phyloP scores from a whole-genome alignment of 2,113 vertebrate species.

The Ranitomeya imitator region DNA sequence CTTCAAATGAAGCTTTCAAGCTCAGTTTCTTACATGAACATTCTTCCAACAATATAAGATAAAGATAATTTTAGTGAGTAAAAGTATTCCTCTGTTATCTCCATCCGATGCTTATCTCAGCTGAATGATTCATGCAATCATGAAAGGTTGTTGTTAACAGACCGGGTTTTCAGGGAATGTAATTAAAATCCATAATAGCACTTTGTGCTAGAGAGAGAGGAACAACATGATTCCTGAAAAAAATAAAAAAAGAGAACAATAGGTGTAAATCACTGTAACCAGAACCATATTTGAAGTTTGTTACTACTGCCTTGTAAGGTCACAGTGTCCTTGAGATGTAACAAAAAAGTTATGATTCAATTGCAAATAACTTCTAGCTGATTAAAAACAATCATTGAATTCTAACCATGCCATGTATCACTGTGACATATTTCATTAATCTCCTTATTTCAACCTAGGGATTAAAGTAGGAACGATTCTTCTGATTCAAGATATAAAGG shows the following conservation, averaged over 20 bases:
- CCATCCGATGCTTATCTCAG: slow-evolving; percentile 51
- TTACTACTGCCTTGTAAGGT: slow-evolving; percentile 58
- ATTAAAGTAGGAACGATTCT: slow-evolving; percentile 61
- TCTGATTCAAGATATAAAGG: slow-evolving; percentile 60
- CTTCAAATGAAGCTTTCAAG: slow-evolving; percentile 41
- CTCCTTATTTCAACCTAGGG: slow-evolving; percentile 61
- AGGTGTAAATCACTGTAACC: slow-evolving; percentile 50
- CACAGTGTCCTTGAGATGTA: slow-evolving; percentile 57
- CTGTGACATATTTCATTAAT: slow-evolving; percentile 60
- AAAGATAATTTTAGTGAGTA: slow-evolving; percentile 43
- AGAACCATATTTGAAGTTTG: slow-evolving; percentile 44
- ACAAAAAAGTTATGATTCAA: slow-evolving; percentile 58
- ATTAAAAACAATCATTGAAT: slow-evolving; percentile 67
- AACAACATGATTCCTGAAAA: slow-evolving; percentile 26
- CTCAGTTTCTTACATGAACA: slow-evolving; percentile 39
- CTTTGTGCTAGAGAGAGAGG: slow-evolving; percentile 43
- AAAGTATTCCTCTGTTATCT: slow-evolving; percentile 46
- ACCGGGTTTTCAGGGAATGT: slow-evolving; percentile 47
- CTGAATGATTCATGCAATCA: slow-evolving; percentile 49
- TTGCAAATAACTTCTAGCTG: slow-evolving; percentile 62
- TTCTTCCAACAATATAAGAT: slow-evolving; percentile 32
- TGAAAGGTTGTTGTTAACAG: slow-evolving; percentile 41
- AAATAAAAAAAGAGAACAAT: slow-evolving; percentile 21
- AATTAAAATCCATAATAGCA: slow-evolving; percentile 58
- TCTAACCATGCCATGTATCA: slow-evolving; percentile 61